Evolutionary conservation across 2,888 invertebrate genomes (phyloP).

Genomic region (Chymomyza procnemis): DNA sequence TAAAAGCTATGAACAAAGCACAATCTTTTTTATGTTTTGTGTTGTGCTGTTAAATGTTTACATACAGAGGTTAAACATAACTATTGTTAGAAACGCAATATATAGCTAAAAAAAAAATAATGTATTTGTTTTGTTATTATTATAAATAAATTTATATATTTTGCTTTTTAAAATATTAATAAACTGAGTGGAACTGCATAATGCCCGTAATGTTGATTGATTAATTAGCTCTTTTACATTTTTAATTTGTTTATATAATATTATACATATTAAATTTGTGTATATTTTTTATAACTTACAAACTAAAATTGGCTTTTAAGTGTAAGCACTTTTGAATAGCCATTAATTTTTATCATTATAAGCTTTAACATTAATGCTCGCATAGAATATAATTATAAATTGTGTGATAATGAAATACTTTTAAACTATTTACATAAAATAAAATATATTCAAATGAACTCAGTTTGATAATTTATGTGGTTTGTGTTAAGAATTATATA

Average conservation of each 20-base stretch:
- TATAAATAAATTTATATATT: background rate
- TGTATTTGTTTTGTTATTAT: background rate
- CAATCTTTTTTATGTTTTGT: constrained; percentile 48
- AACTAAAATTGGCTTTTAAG: constrained; percentile 51
- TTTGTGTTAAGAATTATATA: constrained; percentile 24
- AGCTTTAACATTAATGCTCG: constrained; percentile 62
- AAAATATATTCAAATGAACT: background rate
- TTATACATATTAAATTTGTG: constrained; percentile 32
- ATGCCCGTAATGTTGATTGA: constrained; percentile 51
- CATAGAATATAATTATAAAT: constrained; percentile 28
- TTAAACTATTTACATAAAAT: constrained; percentile 67
- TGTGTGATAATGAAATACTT: constrained; percentile 17
- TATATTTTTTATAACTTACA: constrained; percentile 50
- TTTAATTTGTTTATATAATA: constrained; percentile 26
- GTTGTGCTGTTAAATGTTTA: constrained; percentile 42
- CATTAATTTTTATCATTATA: constrained; percentile 22
- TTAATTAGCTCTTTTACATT: constrained; percentile 40
- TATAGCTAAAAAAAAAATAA: background rate
- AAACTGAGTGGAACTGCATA: constrained; percentile 70
- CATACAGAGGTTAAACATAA: constrained; percentile 2
- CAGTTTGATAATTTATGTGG: background rate
- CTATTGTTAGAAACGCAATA: background rate
- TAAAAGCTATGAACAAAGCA: constrained; percentile 73
- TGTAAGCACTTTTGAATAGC: constrained; percentile 42
- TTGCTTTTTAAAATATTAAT: constrained; percentile 15